Evolutionary conservation across 2,113 vertebrate species (phyloP).

Genomic region (Blennius ocellaris): DNA sequence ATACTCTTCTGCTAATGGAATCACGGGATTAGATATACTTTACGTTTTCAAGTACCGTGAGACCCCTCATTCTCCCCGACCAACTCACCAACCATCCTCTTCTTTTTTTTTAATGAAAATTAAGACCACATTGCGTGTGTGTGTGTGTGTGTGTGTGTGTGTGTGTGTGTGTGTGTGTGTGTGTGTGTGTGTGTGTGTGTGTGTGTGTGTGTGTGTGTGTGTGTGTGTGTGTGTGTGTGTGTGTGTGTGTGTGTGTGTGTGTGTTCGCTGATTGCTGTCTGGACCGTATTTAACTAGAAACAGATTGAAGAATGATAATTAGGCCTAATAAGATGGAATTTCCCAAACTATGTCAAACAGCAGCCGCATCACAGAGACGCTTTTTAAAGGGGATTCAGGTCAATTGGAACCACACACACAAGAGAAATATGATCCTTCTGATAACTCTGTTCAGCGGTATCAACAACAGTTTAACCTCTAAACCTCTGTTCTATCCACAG

Average conservation of each 20-base stretch:
- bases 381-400: conserved; percentile 62
- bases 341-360: conserved; percentile 75
- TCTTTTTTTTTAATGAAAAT: conserved; percentile 79
- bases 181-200: conserved; percentile 20
- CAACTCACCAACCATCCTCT: conserved; percentile 63
- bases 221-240: conserved; percentile 37
- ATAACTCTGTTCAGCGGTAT: background rate
- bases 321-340: conserved; percentile 81
- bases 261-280: conserved; percentile 78
- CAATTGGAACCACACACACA: conserved; percentile 60
- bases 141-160: background rate
- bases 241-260: conserved; percentile 60
- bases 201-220: conserved; percentile 60
- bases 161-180: conserved; percentile 39
- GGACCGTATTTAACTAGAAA: conserved; percentile 81
- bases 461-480: background rate
- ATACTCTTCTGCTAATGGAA: conserved; percentile 68
- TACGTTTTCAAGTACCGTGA: conserved; percentile 72
- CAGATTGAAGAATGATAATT: conserved; percentile 86
- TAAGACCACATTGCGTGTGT: conserved; percentile 78
- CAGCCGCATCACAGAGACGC: conserved; percentile 65
- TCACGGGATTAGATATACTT: conserved; percentile 77
- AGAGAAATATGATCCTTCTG: conserved; percentile 10
- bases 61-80: conserved; percentile 54
- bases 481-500: background rate